Conservation (phyloP, 2,113 vertebrate genomes). For the Elephantulus edwardii region DNA sequence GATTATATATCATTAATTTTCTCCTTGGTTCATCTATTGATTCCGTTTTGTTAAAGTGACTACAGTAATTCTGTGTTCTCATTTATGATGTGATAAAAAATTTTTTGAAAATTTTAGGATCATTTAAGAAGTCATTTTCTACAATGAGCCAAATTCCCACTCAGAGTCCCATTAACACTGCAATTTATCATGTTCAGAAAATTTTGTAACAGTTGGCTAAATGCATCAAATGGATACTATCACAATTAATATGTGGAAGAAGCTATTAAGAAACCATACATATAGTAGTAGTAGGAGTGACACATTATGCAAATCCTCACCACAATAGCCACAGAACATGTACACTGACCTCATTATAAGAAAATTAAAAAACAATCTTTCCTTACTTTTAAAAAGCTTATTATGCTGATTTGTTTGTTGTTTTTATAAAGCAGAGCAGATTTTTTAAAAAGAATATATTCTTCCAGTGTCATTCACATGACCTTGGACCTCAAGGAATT, state of each 20-base stretch:
- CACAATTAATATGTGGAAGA: not conserved
- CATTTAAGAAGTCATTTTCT: conserved; percentile 19
- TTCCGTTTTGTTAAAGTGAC: not conserved
- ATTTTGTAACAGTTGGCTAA: not conserved
- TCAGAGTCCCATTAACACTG: not conserved
- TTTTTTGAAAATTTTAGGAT: not conserved
- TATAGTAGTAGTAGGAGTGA: not conserved
- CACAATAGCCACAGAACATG: not conserved
- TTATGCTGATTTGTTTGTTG: too few relatives aligned
- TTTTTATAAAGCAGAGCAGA: not conserved
- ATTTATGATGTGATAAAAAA: not conserved
- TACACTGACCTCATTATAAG: not conserved
- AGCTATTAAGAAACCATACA: not conserved
- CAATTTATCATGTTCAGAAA: not conserved
- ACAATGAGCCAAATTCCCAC: not conserved
- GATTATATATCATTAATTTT: not conserved
- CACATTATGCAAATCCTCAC: not conserved
- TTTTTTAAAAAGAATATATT: not conserved
- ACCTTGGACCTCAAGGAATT: too few relatives aligned
- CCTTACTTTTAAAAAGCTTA: not conserved
- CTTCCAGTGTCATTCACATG: not conserved
- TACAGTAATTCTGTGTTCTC: not conserved
- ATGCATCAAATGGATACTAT: not conserved
- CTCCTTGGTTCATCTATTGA: not conserved
- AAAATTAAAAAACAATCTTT: too few relatives aligned